phyloP scores from a whole-genome alignment of 92 coral and sea anemone species.

The Pocillopora grandis region DNA sequence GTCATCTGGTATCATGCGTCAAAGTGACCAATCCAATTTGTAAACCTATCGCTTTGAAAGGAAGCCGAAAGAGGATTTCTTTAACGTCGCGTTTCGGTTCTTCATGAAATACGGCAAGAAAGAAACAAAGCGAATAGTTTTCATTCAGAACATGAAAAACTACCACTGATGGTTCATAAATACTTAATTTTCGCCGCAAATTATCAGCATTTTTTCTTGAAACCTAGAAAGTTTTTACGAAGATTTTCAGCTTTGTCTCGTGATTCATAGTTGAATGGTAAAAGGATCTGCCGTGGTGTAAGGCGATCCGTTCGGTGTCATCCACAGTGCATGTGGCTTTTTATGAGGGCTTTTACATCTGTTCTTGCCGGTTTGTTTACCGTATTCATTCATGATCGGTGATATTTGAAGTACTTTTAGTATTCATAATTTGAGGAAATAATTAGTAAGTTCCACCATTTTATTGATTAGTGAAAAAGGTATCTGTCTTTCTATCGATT shows the following conservation, averaged over 20 bases:
- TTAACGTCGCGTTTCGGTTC: neutral
- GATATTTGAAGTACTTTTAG: slow-evolving; percentile 6
- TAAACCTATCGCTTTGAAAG: neutral
- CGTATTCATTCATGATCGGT: neutral
- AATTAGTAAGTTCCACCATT: slow-evolving; percentile 11
- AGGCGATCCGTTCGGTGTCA: neutral
- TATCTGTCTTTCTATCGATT: neutral
- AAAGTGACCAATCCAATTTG: neutral
- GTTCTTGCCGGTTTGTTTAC: neutral
- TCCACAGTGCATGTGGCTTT: neutral
- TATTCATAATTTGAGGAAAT: neutral
- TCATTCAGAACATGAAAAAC: neutral
- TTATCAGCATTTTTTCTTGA: neutral
- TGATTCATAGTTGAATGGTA: neutral
- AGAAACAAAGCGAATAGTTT: neutral
- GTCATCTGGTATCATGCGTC: neutral
- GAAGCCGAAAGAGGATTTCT: neutral
- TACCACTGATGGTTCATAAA: neutral
- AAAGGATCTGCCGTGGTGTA: neutral
- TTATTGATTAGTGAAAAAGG: neutral
- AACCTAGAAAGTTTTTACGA: neutral
- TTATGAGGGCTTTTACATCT: neutral
- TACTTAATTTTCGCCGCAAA: neutral
- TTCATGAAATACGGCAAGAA: no score
- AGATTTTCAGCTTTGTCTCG: neutral